These are phyloP conservation scores for Bradypodion ventrale DNA, from an alignment of 2,797 vertebrate genomes.

Conservation along the genomic window DNA sequence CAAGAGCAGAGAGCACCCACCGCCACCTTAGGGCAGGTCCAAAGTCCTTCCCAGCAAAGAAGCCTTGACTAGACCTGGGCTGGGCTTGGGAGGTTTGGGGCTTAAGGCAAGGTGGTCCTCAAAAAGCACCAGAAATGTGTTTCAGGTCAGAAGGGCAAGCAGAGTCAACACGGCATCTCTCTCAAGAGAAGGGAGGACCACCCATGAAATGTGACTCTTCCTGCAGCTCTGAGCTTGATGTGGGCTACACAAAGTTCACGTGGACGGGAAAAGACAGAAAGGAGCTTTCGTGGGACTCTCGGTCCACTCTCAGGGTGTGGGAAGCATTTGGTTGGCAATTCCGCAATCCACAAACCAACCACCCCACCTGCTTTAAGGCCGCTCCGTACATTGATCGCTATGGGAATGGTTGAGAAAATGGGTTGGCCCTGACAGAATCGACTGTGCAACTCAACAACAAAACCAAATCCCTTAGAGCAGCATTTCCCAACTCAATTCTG, in stretches of 20 bases:
- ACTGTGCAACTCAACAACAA: no score
- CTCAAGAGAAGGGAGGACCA: no score
- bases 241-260: no score
- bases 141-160: conserved; percentile 23
- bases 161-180: conserved; percentile 12
- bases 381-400: no score
- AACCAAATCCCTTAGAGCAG: no score
- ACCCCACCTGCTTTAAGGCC: not conserved
- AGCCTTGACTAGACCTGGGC: conserved; percentile 48
- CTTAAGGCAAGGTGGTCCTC: conserved; percentile 57
- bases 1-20: not conserved
- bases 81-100: conserved; percentile 24
- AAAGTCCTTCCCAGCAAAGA: conserved; percentile 29
- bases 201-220: no score
- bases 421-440: no score
- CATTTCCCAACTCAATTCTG: no score
- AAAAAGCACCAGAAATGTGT: conserved; percentile 41
- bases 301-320: not conserved
- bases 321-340: not conserved
- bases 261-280: no score
- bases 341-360: no score
- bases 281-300: no score
- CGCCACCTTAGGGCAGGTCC: not conserved
- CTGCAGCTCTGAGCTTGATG: no score
- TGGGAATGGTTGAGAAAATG: not conserved